phyloP scores from a whole-genome alignment of 2,113 vertebrate species.

The Butorides virescens region DNA sequence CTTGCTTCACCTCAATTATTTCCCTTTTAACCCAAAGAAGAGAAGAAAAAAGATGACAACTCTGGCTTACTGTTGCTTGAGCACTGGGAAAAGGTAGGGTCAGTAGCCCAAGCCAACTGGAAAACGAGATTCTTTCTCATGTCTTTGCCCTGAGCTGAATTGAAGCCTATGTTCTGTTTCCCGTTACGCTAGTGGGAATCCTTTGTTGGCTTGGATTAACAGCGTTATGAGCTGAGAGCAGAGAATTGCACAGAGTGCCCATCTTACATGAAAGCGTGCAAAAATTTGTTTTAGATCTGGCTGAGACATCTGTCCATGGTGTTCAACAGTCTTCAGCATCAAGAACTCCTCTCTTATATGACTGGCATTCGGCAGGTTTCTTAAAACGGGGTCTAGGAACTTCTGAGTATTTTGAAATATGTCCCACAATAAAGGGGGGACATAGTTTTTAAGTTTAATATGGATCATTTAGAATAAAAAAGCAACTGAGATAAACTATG shows the following conservation, averaged over 20 bases:
- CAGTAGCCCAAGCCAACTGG: not conserved
- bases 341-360: not conserved
- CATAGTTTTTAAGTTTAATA: not conserved
- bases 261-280: not conserved
- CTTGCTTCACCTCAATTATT: not conserved
- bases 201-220: not conserved
- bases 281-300: not conserved
- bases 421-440: not conserved
- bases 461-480: not conserved
- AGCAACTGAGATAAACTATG: not conserved
- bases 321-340: not conserved
- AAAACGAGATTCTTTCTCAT: not conserved
- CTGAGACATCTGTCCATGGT: not conserved
- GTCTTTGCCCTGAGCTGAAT: not conserved
- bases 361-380: not conserved
- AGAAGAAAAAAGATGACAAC: not conserved
- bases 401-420: not conserved
- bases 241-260: not conserved
- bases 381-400: not conserved
- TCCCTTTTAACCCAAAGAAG: not conserved
- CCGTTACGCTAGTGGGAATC: not conserved
- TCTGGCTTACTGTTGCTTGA: not conserved
- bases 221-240: not conserved
- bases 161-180: not conserved
- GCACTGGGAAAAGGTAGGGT: not conserved